Evolutionary conservation across 2,888 invertebrate species (phyloP).

Genomic region (Eupithecia tripunctaria): DNA sequence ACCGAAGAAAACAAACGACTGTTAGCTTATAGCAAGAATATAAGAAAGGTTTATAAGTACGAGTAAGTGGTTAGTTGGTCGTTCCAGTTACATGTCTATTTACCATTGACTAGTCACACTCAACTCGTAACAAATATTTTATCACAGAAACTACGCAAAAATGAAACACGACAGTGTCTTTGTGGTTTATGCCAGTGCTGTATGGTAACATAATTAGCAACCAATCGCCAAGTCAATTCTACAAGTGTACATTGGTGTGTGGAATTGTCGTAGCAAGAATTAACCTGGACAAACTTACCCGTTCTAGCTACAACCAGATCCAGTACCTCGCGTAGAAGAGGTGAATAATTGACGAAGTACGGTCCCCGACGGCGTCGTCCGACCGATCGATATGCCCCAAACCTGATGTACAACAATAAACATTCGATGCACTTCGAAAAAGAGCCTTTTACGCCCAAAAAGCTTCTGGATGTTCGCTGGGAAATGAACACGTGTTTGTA

Average conservation of each 20-base stretch:
- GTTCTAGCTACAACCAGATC: slow-evolving; percentile 23
- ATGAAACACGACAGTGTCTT: neutral
- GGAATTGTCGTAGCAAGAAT: neutral
- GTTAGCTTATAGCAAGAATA: too few species aligned
- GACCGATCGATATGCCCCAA: slow-evolving; percentile 26
- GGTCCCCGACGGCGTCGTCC: slow-evolving; percentile 56
- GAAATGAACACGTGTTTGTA: neutral
- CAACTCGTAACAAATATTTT: too few species aligned
- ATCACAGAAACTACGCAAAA: neutral
- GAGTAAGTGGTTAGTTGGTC: too few species aligned
- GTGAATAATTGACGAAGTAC: slow-evolving; percentile 79
- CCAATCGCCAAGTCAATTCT: too few species aligned
- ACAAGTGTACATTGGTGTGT: too few species aligned
- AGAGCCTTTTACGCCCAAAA: slow-evolving; percentile 1
- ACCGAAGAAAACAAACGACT: too few species aligned
- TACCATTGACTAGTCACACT: too few species aligned
- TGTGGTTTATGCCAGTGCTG: too few species aligned
- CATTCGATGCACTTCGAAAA: slow-evolving; percentile 24
- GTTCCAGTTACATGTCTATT: too few species aligned
- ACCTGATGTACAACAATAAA: slow-evolving; percentile 28
- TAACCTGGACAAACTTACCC: neutral
- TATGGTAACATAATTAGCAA: too few species aligned
- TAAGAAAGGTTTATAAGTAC: too few species aligned
- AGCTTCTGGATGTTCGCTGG: neutral
- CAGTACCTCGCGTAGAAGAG: slow-evolving; percentile 23